Percentiles rank a stretch among this genome's conserved stretches.
Evolutionary conservation across 2,113 vertebrate species (phyloP).

Genomic region (Peromyscus polionotus): DNA sequence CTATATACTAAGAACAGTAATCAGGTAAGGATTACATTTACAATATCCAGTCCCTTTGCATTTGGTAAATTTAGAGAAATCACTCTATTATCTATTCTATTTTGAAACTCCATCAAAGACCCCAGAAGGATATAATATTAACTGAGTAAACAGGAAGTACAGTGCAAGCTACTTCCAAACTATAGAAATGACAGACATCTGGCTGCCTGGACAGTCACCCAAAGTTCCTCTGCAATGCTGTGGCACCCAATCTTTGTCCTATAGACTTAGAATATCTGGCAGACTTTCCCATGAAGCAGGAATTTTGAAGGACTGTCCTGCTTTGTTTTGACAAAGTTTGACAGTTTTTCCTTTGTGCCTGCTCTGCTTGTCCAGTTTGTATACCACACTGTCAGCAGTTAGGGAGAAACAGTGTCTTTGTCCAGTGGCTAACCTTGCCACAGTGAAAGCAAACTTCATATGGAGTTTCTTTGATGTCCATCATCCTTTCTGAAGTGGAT

Average conservation of each 20-base stretch:
- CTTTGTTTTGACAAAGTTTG: neutral
- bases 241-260: neutral
- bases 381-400: neutral
- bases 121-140: neutral
- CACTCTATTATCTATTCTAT: no score
- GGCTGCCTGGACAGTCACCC: neutral
- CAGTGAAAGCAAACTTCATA: neutral
- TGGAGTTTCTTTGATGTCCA: neutral
- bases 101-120: no score
- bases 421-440: neutral
- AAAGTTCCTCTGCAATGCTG: neutral
- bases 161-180: neutral
- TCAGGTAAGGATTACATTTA: neutral
- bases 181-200: neutral
- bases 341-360: neutral
- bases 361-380: neutral
- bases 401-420: neutral
- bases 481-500: neutral
- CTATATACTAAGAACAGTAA: neutral
- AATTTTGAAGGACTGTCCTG: neutral
- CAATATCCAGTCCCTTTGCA: no score
- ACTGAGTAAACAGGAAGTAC: neutral
- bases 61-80: no score
- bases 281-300: neutral
- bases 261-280: neutral